phyloP scores from a whole-genome alignment of 2,113 vertebrate species.

The Cariama cristata region DNA sequence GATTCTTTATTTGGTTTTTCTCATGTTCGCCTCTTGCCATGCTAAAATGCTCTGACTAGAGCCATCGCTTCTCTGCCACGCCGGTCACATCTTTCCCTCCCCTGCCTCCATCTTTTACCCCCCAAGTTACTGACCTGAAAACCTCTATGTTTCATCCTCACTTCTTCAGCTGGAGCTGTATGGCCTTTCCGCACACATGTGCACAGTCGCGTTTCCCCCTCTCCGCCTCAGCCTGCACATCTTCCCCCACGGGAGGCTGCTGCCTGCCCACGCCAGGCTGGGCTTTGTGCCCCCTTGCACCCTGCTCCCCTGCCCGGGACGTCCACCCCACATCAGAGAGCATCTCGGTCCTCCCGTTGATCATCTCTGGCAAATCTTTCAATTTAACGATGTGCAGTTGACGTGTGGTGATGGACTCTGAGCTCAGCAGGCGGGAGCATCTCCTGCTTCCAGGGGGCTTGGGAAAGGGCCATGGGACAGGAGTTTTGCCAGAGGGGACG shows the following conservation, averaged over 20 bases:
- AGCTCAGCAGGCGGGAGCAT: neutral
- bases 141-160: neutral
- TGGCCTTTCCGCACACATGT: neutral
- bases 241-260: accelerated
- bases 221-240: neutral
- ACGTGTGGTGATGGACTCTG: accelerated
- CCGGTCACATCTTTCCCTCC: neutral
- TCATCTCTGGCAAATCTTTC: neutral
- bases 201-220: accelerated
- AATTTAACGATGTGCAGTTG: neutral
- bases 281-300: neutral
- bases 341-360: neutral
- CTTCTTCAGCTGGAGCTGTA: neutral
- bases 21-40: neutral
- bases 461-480: neutral
- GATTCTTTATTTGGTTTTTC: neutral
- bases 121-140: neutral
- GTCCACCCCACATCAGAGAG: neutral
- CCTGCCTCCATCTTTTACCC: neutral
- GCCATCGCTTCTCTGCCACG: neutral
- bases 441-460: neutral
- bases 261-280: neutral
- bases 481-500: neutral
- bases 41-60: neutral
- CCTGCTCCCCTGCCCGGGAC: accelerated